Conservation (phyloP, 2,797 vertebrate genomes). For the Acrocephalus scirpaceus region DNA sequence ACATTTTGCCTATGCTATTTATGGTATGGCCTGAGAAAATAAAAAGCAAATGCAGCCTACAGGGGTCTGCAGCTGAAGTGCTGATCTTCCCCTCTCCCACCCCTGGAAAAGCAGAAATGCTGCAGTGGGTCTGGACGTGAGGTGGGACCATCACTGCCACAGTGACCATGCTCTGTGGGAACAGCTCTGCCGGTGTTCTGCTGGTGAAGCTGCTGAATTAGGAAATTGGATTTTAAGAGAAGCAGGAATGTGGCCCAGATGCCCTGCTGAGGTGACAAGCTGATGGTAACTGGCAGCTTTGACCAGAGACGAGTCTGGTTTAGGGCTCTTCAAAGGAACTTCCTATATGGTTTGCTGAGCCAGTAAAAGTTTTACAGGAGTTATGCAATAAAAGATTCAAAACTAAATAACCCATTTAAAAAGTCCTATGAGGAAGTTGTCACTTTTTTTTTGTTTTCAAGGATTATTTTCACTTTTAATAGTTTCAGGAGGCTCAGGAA, state of each 20-base stretch:
- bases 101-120: background rate
- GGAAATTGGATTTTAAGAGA: background rate
- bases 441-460: background rate
- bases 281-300: background rate
- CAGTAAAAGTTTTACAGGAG: background rate
- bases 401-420: background rate
- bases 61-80: background rate
- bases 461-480: background rate
- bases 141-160: background rate
- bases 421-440: background rate
- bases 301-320: background rate
- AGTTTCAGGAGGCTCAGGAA: background rate
- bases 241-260: background rate
- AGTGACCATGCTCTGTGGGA: background rate
- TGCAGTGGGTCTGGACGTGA: background rate
- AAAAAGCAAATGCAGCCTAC: background rate
- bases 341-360: background rate
- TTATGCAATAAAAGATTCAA: background rate
- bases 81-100: background rate
- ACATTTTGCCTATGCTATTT: background rate
- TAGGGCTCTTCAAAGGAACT: background rate
- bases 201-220: background rate
- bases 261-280: background rate
- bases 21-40: background rate
- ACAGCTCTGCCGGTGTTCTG: background rate